phyloP scores from a whole-genome alignment of 1,140 invertebrate species.

The Tetramorium alpestre region DNA sequence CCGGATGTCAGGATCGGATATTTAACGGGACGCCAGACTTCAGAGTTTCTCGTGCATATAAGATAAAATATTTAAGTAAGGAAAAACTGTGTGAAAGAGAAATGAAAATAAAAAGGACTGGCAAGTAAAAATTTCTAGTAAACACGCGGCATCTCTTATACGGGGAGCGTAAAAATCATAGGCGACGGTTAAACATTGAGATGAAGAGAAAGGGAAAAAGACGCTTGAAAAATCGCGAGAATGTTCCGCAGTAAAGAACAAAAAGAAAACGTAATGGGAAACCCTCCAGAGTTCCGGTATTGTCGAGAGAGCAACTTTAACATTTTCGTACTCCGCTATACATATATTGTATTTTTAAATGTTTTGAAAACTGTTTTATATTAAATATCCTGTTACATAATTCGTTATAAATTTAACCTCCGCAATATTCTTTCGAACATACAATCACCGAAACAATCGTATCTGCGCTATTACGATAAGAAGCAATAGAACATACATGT shows the following conservation, averaged over 20 bases:
- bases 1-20: conserved; percentile 5
- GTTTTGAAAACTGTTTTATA: neutral
- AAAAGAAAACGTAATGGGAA: conserved; percentile 6
- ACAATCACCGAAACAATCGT: neutral
- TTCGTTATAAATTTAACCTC: neutral
- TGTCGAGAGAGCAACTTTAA: neutral
- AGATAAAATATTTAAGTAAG: conserved; percentile 53
- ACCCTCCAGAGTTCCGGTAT: neutral
- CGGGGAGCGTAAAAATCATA: conserved; percentile 25
- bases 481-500: neutral
- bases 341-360: neutral
- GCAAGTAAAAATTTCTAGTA: conserved; percentile 41
- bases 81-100: conserved; percentile 9
- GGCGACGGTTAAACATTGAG: conserved; percentile 23
- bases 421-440: neutral
- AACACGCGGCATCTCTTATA: conserved; percentile 24
- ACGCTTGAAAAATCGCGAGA: conserved; percentile 13
- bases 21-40: conserved; percentile 35
- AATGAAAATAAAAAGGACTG: conserved; percentile 27
- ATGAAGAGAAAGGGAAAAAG: conserved; percentile 1
- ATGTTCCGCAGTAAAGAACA: neutral
- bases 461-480: neutral
- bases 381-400: neutral
- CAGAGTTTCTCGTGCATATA: conserved; percentile 12
- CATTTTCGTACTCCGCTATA: neutral